Evolutionary conservation across 2,113 vertebrate genomes (phyloP), one percentile per base, ranked within the genome.

Genomic region (Neolamprologus kungweensis): DNA sequence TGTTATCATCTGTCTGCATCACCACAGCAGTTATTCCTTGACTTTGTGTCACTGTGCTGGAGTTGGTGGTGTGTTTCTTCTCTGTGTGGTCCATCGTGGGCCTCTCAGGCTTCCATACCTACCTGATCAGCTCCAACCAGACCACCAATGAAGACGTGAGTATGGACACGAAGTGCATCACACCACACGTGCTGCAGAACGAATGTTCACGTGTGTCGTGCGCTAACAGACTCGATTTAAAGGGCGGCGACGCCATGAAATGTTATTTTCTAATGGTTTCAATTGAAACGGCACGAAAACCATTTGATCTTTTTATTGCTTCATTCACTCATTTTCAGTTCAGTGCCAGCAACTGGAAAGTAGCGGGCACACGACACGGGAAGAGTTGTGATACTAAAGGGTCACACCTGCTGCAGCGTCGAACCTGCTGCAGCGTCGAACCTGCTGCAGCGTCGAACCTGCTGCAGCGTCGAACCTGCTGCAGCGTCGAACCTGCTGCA

Each of bases 111-210:
- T 99, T 99, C 97, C 98, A 99, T 95, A 99, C 98, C 0, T 99
- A 99, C 95, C 96, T 99, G 94, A 98, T 99, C 96, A 98, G 98
- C 96, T 99, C 98, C 95, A 99, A 99, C 97, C 98, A 99, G 97
- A 99, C 98, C 53, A 99, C 98, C 51, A 99, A 99, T 78, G 98
- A 99, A 96, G 98, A 99, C 60, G 98, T 99, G 96, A 99, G 98
- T 98, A 94, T 51, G 65, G 21, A 35, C 13, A 14, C 17, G 2
- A 40, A 16, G 28, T 4, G 42, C 63, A 31, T 11, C 0, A n/a
- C 47, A 37, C 5, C 71, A 12, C 14, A 50, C 2, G 2, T 1
- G 6, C 68, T 50, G 71, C 71, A 31, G 40, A 26, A 28, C 10
- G 3, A 26, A 11, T 17, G 12, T 42, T 42, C n/a, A 1, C 21